Percentiles rank a stretch among this genome's conserved stretches.
Evolutionary conservation across 2,113 vertebrate species (phyloP).

Genomic region (Nothocercus nigrocapillus): DNA sequence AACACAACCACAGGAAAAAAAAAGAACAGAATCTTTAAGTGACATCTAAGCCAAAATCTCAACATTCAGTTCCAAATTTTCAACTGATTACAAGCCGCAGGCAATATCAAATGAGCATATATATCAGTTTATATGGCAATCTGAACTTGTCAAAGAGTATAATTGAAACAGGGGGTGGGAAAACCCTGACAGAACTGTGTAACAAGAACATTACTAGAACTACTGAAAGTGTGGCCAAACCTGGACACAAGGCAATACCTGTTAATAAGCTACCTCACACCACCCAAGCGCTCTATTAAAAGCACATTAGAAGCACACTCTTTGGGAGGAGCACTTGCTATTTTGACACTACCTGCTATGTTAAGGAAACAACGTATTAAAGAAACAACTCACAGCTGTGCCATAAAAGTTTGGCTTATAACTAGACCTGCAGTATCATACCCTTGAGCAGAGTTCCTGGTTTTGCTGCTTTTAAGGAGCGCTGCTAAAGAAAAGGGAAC

Average conservation of each 20-base stretch:
- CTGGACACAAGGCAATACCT: background rate
- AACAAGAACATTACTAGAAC: background rate
- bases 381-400: background rate
- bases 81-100: background rate
- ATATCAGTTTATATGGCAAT: background rate
- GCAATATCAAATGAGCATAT: background rate
- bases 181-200: background rate
- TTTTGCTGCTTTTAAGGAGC: background rate
- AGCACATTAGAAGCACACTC: background rate
- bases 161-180: background rate
- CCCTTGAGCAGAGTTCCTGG: background rate
- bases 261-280: background rate
- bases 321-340: background rate
- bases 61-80: background rate
- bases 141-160: background rate
- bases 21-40: background rate
- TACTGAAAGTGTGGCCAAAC: background rate
- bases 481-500: background rate
- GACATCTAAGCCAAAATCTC: background rate
- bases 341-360: background rate
- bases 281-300: background rate
- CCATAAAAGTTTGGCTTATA: background rate
- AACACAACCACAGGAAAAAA: slow-evolving; percentile 36
- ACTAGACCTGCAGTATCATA: background rate
- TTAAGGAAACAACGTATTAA: background rate